A percentile compares a stretch with the other conserved stretches of the same genome.
Evolutionary conservation across 2,888 invertebrate species (phyloP).

Genomic region (Flexamia atlantica): DNA sequence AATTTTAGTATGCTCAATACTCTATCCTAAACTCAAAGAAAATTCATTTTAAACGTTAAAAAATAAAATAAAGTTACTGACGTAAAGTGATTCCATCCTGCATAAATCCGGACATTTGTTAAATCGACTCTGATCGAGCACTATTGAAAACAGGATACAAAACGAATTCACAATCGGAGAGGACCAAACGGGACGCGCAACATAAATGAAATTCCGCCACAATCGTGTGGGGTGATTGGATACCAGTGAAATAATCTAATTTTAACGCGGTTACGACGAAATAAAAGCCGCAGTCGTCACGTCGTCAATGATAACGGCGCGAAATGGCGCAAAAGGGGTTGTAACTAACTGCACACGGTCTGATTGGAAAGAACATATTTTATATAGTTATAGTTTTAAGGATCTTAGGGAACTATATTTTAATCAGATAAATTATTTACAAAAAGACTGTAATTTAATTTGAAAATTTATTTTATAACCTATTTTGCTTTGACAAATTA

Average conservation of each 20-base stretch:
- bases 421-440: too few relatives aligned
- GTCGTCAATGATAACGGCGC: background rate
- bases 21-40: too few relatives aligned
- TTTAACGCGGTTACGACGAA: constrained; percentile 46
- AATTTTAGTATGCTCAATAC: too few relatives aligned
- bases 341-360: too few relatives aligned
- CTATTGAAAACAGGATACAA: constrained; percentile 26
- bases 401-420: too few relatives aligned
- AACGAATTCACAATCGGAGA: constrained; percentile 14
- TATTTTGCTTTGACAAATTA: too few relatives aligned
- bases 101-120: background rate
- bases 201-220: background rate
- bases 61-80: background rate
- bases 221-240: constrained; percentile 36
- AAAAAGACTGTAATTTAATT: too few relatives aligned
- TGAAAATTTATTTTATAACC: too few relatives aligned
- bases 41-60: too few relatives aligned
- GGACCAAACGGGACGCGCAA: background rate
- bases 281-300: constrained; percentile 9
- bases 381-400: too few relatives aligned
- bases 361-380: too few relatives aligned
- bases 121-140: background rate
- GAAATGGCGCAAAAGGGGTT: background rate
- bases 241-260: constrained; percentile 38
- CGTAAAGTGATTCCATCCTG: background rate